Evolutionary conservation across 2,797 vertebrate species (phyloP), one percentile per base, ranked within the genome.

Genomic region (Hemibagrus guttatus): DNA sequence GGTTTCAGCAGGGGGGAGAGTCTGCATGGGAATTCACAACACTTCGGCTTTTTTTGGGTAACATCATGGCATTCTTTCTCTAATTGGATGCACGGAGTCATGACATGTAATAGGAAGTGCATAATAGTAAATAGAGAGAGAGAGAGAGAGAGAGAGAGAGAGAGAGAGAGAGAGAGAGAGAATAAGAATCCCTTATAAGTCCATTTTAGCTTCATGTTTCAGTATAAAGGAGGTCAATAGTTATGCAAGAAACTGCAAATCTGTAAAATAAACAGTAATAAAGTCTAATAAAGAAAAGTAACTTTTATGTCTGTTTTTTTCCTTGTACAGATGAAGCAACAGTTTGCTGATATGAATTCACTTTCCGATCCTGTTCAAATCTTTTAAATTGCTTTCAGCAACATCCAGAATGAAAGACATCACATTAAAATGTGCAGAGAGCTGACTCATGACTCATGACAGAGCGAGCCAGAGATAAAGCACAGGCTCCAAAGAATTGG

Each of bases 31-130:
- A 52, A 21, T 21, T 31, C 21, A 1, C 56, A 71, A 69, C 42
- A 42, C 75, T 84, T 63, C 63, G 39, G n/a, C 42, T 80, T 21
- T 71, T 61, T 86, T 90, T 71, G 74, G 9, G 83, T 72, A 49
- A 66, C 71, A 59, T 46, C 66, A 28, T 21, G 8, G 69, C 54
- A 61, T 59, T 75, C 71, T 86, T 72, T 39, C 84, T 63, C 82
- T 84, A 90, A 87, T 88, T 88, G 79, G 85, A 90, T 85, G 68
- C 52, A 79, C 52, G 49, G 86, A 84, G 83, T 72, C 76, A 81
- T 84, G 66, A 75, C 61, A 74, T 74, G 17, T 26, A 68, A 64
- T 39, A 35, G 11, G 5, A 79, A 58, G 9, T 71, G 4, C 8
- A 42, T n/a, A 14, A 46, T 59, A 1, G 7, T 52, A 72, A 13